Evolutionary conservation across 2,888 invertebrate species (phyloP).

Genomic region (Heliconius cydno): DNA sequence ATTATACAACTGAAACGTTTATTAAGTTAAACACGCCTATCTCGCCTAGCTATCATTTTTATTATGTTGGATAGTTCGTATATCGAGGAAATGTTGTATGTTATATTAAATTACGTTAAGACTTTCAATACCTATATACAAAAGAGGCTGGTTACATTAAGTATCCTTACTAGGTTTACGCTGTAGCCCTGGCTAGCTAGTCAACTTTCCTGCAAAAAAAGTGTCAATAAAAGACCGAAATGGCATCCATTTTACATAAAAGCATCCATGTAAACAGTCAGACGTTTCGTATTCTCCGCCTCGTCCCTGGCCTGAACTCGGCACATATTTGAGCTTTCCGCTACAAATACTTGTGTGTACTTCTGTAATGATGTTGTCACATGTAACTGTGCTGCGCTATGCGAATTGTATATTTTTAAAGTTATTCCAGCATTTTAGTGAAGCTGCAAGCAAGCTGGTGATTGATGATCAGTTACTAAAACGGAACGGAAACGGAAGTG

Average conservation of each 20-base stretch:
- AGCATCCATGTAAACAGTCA: background rate
- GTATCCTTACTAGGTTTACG: too few relatives aligned
- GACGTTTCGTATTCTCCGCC: constrained; percentile 6
- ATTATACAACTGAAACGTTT: too few relatives aligned
- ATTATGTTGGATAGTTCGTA: too few relatives aligned
- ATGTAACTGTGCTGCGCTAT: background rate
- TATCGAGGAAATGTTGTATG: too few relatives aligned
- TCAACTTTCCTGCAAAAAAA: too few relatives aligned
- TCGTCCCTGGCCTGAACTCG: background rate
- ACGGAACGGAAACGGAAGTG: too few relatives aligned
- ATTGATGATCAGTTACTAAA: background rate
- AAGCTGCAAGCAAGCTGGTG: background rate
- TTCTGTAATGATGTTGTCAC: constrained; percentile 20
- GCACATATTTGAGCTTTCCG: constrained; percentile 18
- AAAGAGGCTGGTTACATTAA: too few relatives aligned
- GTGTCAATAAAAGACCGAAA: background rate
- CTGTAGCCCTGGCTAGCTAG: too few relatives aligned
- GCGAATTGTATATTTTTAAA: background rate
- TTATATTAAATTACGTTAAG: too few relatives aligned
- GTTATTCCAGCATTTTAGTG: background rate
- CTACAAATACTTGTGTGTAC: constrained; percentile 18
- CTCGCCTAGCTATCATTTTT: too few relatives aligned
- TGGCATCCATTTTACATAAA: background rate
- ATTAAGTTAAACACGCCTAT: too few relatives aligned
- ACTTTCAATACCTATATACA: too few relatives aligned